Percentiles rank a stretch among this genome's conserved stretches.
Conservation (phyloP, 2,888 invertebrate genomes). For the Pteria penguin region DNA sequence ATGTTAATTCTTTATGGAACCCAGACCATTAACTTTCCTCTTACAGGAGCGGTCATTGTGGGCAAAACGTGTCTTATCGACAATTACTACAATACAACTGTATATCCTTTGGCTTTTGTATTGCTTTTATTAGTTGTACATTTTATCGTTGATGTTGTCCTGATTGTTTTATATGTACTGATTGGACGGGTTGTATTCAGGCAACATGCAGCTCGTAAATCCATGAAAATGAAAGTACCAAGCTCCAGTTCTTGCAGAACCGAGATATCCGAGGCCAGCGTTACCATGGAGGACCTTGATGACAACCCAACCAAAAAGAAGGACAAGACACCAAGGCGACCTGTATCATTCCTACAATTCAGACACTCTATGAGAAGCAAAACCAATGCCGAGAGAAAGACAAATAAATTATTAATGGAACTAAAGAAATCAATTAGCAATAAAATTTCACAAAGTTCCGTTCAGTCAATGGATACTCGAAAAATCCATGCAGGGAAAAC, state of each 20-base stretch:
- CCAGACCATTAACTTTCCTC: slow-evolving; percentile 6
- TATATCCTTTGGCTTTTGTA: slow-evolving; percentile 30
- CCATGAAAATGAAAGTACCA: neutral
- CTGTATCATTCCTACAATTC: neutral
- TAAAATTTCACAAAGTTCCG: slow-evolving; percentile 9
- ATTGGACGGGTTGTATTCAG: slow-evolving; percentile 27
- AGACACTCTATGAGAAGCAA: neutral
- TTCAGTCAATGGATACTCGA: neutral
- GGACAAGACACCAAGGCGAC: neutral
- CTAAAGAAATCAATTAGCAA: slow-evolving; percentile 8
- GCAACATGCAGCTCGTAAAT: slow-evolving; percentile 5
- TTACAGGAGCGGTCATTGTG: neutral
- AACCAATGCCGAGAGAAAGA: neutral
- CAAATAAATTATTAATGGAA: slow-evolving; percentile 11
- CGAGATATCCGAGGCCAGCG: slow-evolving; percentile 28
- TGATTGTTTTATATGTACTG: slow-evolving; percentile 25
- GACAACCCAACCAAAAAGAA: neutral
- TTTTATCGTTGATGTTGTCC: slow-evolving; percentile 27
- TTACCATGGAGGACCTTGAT: slow-evolving; percentile 37
- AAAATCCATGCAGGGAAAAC: slow-evolving; percentile 42
- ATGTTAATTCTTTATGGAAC: slow-evolving; percentile 31
- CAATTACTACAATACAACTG: slow-evolving; percentile 4
- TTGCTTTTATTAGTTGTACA: slow-evolving; percentile 27
- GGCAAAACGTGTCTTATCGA: slow-evolving; percentile 36
- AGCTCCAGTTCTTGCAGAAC: neutral